Evolutionary conservation across 2,797 vertebrate species (phyloP), one percentile per base, ranked within the genome.

Genomic region (Trachurus trachurus): DNA sequence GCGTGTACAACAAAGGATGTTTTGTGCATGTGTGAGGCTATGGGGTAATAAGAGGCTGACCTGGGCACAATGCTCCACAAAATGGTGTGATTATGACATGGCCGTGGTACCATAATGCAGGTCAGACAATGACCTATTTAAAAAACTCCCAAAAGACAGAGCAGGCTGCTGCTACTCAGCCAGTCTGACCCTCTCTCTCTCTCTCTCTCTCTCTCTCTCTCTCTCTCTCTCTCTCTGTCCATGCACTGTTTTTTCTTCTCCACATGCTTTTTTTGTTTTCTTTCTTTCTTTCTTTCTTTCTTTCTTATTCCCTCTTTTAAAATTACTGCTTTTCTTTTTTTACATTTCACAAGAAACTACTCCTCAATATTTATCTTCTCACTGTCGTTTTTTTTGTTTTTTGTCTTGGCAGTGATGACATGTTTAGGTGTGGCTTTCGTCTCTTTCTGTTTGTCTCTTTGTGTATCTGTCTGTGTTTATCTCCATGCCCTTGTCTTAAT

Each of bases 121-220:
- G 91, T 89, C 93, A 94, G 91, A 93, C 92, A 91, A 81, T 93
- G 92, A 92, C 93, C 93, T 78, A 93, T 92, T 95, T 93, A 71
- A 80, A 81, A 83, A 82, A 73, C 73, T 88, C 90, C 80, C 88
- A 88, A 87, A 92, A 89, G 86, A 90, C 79, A 31, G 53, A 16
- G 45, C 82, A 87, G 80, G 21, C 87, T 80, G 86, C 79, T 76
- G 69, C 78, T 75, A 26, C 88, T 87, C 81, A 89, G 89, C 84
- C 86, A 64, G 82, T 76, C 88, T 88, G 86, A 87, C 85, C 78
- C 74, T 85, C 68, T 86, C 67, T 71, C 76, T 73, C 76, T 86
- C 40, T 61, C 80, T 34, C 31, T 34, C 31, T 34, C 31, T 31
- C 31, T 31, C 31, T 31, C 31, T 31, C 31, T 31, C n/a, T n/a